Percentiles rank a stretch among this genome's conserved stretches.
Conservation (phyloP, 2,113 vertebrate genomes). For the Tamias sibiricus region DNA sequence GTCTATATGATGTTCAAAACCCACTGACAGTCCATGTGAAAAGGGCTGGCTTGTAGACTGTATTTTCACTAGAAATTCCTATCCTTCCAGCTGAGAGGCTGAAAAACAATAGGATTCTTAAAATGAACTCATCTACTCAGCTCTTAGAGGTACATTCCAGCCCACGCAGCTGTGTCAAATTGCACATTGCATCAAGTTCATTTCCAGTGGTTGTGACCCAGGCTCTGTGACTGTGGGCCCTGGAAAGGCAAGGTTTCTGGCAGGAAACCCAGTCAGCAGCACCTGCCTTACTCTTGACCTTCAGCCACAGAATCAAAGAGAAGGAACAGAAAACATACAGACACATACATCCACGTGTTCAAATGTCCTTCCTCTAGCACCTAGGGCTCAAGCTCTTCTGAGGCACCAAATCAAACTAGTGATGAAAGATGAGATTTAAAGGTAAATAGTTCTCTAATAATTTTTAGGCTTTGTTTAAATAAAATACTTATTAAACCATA, state of each 20-base stretch:
- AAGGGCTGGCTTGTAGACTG: neutral
- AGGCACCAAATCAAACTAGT: neutral
- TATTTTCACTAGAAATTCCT: constrained; percentile 20
- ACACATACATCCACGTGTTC: neutral
- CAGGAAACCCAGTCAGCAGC: neutral
- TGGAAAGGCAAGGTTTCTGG: neutral
- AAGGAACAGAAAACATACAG: neutral
- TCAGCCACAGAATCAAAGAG: neutral
- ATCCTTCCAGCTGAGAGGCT: constrained; percentile 28
- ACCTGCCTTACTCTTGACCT: neutral
- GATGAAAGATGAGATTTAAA: neutral
- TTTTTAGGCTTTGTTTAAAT: constrained; percentile 15
- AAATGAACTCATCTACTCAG: constrained; percentile 60
- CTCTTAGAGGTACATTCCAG: constrained; percentile 13
- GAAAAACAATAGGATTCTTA: constrained; percentile 45
- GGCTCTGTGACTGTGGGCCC: neutral
- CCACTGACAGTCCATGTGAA: neutral
- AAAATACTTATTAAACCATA: neutral
- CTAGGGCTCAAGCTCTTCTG: neutral
- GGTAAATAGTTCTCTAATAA: neutral
- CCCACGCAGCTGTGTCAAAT: neutral
- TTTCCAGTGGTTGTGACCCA: constrained; percentile 39
- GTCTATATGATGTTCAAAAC: neutral
- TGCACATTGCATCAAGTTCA: neutral
- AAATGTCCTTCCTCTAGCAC: neutral